Evolutionary conservation across 2,113 vertebrate genomes (phyloP).

Genomic region (Hippocampus zosterae): DNA sequence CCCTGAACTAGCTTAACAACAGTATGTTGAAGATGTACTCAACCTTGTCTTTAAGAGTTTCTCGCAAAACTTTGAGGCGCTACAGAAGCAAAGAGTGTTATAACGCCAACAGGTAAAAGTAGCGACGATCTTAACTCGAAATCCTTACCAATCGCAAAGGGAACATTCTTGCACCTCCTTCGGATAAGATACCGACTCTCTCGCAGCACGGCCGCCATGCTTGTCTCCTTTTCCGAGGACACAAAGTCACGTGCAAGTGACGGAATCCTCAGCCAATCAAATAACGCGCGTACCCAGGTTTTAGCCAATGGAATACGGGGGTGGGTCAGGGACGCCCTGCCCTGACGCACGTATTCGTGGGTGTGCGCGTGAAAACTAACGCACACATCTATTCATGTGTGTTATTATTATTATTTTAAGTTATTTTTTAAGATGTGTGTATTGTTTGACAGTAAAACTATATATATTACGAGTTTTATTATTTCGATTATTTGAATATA

Average conservation of each 20-base stretch:
- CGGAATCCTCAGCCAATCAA: slow-evolving; percentile 43
- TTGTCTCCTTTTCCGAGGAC: slow-evolving; percentile 61
- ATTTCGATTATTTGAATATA: not conserved
- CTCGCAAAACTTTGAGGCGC: not conserved
- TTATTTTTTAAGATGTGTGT: not conserved
- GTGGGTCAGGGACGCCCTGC: not conserved
- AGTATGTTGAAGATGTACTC: not conserved
- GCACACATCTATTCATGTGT: not conserved
- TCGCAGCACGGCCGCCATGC: slow-evolving; percentile 75
- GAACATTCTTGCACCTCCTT: slow-evolving; percentile 64
- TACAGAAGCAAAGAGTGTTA: not conserved
- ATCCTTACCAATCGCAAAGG: slow-evolving; percentile 64
- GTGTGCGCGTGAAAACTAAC: not conserved
- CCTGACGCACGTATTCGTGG: not conserved
- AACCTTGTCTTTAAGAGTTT: slow-evolving; percentile 26
- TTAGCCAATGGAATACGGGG: slow-evolving; percentile 41
- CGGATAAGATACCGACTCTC: slow-evolving; percentile 60
- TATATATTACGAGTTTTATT: not conserved
- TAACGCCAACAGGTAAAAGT: not conserved
- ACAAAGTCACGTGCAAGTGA: slow-evolving; percentile 31
- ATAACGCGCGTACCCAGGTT: not conserved
- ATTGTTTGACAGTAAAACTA: not conserved
- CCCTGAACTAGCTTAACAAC: slow-evolving; percentile 8
- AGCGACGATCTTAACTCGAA: not conserved
- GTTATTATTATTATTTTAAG: not conserved